Evolutionary conservation across 2,113 vertebrate genomes (phyloP).

Genomic region (Phalacrocorax pelagicus): DNA sequence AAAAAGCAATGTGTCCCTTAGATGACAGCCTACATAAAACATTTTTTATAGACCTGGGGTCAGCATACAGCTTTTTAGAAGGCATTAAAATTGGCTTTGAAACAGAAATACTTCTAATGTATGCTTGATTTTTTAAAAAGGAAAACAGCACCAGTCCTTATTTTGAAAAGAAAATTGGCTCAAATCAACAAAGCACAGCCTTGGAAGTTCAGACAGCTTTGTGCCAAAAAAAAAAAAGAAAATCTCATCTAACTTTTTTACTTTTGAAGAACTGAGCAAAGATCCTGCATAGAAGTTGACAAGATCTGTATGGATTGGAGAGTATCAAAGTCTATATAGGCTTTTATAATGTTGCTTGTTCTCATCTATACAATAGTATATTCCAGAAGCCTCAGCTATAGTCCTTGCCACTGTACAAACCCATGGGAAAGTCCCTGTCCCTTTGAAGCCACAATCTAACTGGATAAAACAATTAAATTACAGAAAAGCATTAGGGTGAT

Average conservation of each 20-base stretch:
- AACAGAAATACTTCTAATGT: background rate
- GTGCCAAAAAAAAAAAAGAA: background rate
- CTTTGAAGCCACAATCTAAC: background rate
- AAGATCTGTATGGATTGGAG: background rate
- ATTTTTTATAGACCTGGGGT: slow-evolving; percentile 55
- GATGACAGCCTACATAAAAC: slow-evolving; percentile 62
- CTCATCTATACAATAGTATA: background rate
- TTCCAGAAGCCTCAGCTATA: background rate
- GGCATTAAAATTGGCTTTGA: slow-evolving; percentile 45
- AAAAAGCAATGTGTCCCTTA: slow-evolving; percentile 57
- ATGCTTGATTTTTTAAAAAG: background rate
- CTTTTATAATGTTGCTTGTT: background rate
- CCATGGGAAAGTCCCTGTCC: background rate
- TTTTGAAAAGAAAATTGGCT: background rate
- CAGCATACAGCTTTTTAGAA: slow-evolving; percentile 45
- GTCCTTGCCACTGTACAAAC: background rate
- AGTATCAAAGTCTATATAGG: background rate
- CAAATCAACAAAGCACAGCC: background rate
- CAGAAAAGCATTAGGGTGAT: background rate
- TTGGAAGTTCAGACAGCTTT: background rate
- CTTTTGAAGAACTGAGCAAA: slow-evolving; percentile 1
- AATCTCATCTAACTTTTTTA: background rate
- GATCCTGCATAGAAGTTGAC: background rate
- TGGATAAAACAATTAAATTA: background rate
- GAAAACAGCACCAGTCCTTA: background rate